phyloP scores from a whole-genome alignment of 2,797 vertebrate genomes.

The Enteromius anoplus region DNA sequence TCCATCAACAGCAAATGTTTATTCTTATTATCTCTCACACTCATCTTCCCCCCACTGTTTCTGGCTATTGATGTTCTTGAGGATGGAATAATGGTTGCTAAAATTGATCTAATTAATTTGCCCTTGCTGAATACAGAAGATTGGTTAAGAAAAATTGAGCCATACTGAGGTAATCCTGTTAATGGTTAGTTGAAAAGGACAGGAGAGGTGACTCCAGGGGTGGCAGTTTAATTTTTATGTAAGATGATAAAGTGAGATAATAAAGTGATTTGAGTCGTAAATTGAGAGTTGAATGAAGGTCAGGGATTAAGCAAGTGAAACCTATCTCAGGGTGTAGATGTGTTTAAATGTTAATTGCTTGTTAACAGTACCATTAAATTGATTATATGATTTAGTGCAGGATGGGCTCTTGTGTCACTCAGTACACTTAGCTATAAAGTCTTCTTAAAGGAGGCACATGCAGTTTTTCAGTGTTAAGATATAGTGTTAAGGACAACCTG shows the following conservation, averaged over 20 bases:
- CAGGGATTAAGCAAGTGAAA: constrained; percentile 7
- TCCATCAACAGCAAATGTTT: constrained; percentile 33
- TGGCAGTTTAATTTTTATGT: constrained; percentile 27
- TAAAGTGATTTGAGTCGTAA: constrained; percentile 32
- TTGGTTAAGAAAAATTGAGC: constrained; percentile 40
- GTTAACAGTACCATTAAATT: not conserved
- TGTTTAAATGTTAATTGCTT: not conserved
- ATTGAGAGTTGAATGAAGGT: constrained; percentile 6
- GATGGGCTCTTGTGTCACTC: not conserved
- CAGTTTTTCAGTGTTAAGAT: not conserved
- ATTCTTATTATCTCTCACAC: constrained; percentile 32
- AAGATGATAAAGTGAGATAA: constrained; percentile 18
- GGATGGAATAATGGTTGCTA: constrained; percentile 22
- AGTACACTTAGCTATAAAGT: not conserved
- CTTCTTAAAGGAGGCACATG: not conserved
- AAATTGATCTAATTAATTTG: constrained; percentile 47
- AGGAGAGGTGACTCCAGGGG: not conserved
- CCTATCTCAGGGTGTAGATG: not conserved
- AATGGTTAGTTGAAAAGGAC: constrained; percentile 22
- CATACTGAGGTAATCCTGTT: constrained; percentile 39
- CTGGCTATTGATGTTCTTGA: constrained; percentile 25
- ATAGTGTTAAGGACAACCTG: too few relatives aligned
- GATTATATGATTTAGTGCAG: not conserved
- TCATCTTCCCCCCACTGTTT: not conserved
- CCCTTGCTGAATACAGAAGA: constrained; percentile 40